Conservation (phyloP, 1,140 invertebrate genomes). For the Apis florea region DNA sequence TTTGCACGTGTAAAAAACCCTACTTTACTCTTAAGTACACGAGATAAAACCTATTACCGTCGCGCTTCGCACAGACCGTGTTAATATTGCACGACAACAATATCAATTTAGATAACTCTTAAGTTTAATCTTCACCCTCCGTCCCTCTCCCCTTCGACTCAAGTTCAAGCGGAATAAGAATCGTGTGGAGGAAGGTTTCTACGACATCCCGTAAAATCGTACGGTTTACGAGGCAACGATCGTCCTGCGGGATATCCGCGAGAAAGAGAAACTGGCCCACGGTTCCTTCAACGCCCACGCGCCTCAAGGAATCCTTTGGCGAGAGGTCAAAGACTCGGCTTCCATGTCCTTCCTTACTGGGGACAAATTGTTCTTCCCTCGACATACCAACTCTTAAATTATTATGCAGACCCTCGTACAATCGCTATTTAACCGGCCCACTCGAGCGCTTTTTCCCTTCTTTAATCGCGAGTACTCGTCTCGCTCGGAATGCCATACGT, state of each 20-base stretch:
- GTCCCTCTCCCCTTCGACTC: no score
- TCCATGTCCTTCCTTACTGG: constrained; percentile 33
- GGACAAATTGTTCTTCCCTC: constrained; percentile 48
- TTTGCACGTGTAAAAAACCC: background rate
- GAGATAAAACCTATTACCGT: no score
- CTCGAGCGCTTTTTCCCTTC: background rate
- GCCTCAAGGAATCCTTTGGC: constrained; percentile 39
- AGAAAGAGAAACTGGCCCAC: constrained; percentile 50
- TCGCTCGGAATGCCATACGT: background rate
- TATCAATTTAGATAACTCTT: no score
- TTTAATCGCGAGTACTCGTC: background rate
- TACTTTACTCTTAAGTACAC: no score
- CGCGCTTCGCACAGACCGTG: no score
- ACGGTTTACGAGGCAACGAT: constrained; percentile 27
- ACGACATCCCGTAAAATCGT: background rate
- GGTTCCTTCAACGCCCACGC: constrained; percentile 56
- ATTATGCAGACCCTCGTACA: constrained; percentile 33
- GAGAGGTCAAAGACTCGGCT: constrained; percentile 62
- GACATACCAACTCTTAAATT: constrained; percentile 52
- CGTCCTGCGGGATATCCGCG: constrained; percentile 21
- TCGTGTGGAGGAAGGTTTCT: background rate
- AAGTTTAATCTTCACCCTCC: no score
- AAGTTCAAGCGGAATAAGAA: no score
- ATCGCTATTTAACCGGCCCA: background rate
- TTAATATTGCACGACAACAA: no score